phyloP scores from a whole-genome alignment of 2,888 invertebrate genomes.

The Cyclophora punctaria region DNA sequence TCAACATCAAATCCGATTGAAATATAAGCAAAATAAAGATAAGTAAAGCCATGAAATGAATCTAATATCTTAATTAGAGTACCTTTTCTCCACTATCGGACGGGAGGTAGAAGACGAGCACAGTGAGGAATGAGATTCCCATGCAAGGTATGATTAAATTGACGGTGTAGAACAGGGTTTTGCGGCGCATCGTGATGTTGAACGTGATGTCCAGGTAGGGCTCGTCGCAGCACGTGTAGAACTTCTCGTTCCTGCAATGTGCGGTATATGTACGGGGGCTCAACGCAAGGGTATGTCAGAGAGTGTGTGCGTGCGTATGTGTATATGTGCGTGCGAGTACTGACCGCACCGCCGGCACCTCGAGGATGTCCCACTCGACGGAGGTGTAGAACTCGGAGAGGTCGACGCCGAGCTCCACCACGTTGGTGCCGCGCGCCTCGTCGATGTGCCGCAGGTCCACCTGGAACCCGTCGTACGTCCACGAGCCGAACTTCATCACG shows the following conservation, averaged over 20 bases:
- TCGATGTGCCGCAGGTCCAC: slow-evolving; percentile 94
- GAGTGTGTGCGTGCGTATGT: neutral
- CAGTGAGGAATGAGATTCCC: slow-evolving; percentile 97
- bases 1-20: too few species aligned
- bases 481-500: slow-evolving; percentile 94
- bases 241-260: slow-evolving; percentile 87
- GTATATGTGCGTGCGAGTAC: neutral
- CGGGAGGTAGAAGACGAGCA: slow-evolving; percentile 97
- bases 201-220: slow-evolving; percentile 97
- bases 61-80: neutral
- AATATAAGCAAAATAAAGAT: too few species aligned
- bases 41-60: too few species aligned
- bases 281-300: neutral
- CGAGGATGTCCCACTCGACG: slow-evolving; percentile 99
- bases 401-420: slow-evolving; percentile 95
- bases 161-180: slow-evolving; percentile 97
- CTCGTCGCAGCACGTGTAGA: slow-evolving; percentile 97
- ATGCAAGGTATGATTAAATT: slow-evolving; percentile 98
- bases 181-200: slow-evolving; percentile 97
- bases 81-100: slow-evolving; percentile 97
- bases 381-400: slow-evolving; percentile 98
- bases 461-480: slow-evolving; percentile 97
- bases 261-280: neutral
- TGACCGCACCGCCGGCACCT: slow-evolving; percentile 93
- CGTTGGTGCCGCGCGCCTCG: slow-evolving; percentile 89